Evolutionary conservation across 1,140 invertebrate genomes (phyloP).

Genomic region (Thaumetopoea pityocampa): DNA sequence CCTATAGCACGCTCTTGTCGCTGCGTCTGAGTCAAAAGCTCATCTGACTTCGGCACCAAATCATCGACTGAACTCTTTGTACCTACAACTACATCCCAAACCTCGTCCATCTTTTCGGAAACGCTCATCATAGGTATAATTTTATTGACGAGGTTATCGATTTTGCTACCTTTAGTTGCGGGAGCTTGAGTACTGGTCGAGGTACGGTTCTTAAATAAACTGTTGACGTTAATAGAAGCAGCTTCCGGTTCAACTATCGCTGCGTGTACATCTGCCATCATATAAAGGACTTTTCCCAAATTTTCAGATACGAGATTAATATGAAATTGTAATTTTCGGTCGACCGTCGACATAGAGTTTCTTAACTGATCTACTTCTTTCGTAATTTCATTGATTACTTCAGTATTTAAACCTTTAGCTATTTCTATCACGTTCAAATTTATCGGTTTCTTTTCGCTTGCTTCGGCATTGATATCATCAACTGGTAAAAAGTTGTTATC

Average conservation of each 20-base stretch:
- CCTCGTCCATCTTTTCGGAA: constrained; percentile 92
- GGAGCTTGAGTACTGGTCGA: constrained; percentile 75
- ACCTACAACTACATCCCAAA: constrained; percentile 91
- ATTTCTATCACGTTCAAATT: constrained; percentile 88
- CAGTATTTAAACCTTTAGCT: constrained; percentile 85
- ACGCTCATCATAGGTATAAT: constrained; percentile 90
- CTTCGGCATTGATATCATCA: constrained; percentile 89
- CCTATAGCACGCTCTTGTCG: constrained; percentile 90
- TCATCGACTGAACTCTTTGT: constrained; percentile 91
- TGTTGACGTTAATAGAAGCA: constrained; percentile 67
- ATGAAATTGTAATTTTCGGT: constrained; percentile 89
- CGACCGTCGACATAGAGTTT: constrained; percentile 85
- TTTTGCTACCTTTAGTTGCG: constrained; percentile 81
- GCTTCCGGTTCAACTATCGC: constrained; percentile 84
- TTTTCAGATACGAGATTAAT: constrained; percentile 89
- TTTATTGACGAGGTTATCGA: constrained; percentile 85
- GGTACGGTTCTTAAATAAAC: constrained; percentile 65
- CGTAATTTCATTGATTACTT: constrained; percentile 85
- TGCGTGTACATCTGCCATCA: constrained; percentile 88
- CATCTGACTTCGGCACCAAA: constrained; percentile 89
- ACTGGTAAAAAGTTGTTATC: constrained; percentile 87
- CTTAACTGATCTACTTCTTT: constrained; percentile 85
- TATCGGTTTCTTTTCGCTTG: constrained; percentile 89
- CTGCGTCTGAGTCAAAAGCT: constrained; percentile 89
- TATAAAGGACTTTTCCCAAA: constrained; percentile 83